phyloP scores from a whole-genome alignment of 92 coral and sea anemone genomes.

The Epizoanthus rinbou region DNA sequence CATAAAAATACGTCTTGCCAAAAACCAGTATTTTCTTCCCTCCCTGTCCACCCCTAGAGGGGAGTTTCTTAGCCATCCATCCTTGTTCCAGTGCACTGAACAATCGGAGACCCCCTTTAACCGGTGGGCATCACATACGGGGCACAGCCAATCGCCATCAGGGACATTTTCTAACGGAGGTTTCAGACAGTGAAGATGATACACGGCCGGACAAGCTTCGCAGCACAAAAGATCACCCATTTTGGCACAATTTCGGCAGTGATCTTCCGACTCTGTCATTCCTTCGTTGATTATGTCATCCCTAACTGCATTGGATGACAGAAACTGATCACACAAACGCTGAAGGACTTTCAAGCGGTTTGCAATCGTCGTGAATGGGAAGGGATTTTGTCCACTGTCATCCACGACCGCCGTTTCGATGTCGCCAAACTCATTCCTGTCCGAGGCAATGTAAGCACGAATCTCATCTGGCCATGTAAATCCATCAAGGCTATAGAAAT shows the following conservation, averaged over 20 bases:
- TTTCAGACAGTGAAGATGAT: slow-evolving; percentile 96
- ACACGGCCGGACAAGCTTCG: slow-evolving; percentile 95
- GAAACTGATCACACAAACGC: slow-evolving; percentile 91
- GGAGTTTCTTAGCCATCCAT: slow-evolving; percentile 88
- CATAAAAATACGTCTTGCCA: slow-evolving; percentile 93
- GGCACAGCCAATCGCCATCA: slow-evolving; percentile 99
- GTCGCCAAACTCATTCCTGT: slow-evolving; percentile 82
- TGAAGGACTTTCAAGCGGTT: slow-evolving; percentile 80
- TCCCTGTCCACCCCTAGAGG: slow-evolving; percentile 93
- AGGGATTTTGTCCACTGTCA: slow-evolving; percentile 56
- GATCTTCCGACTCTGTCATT: slow-evolving; percentile 93
- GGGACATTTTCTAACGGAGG: slow-evolving; percentile 99
- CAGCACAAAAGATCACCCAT: slow-evolving; percentile 99
- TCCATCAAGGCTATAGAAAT: slow-evolving; percentile 79
- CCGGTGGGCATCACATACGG: slow-evolving; percentile 91
- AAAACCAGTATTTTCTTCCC: slow-evolving; percentile 98
- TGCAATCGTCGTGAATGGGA: slow-evolving; percentile 80
- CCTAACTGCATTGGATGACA: slow-evolving; percentile 91
- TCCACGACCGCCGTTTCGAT: slow-evolving; percentile 66
- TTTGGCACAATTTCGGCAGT: slow-evolving; percentile 92
- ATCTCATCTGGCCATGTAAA: slow-evolving; percentile 98
- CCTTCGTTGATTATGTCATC: slow-evolving; percentile 97
- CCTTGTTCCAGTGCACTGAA: slow-evolving; percentile 76
- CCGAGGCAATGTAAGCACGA: slow-evolving; percentile 83
- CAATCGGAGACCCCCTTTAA: slow-evolving; percentile 97